These are phyloP conservation scores for Crotophaga sulcirostris DNA, from an alignment of 2,113 vertebrate genomes.

Conservation along the genomic window DNA sequence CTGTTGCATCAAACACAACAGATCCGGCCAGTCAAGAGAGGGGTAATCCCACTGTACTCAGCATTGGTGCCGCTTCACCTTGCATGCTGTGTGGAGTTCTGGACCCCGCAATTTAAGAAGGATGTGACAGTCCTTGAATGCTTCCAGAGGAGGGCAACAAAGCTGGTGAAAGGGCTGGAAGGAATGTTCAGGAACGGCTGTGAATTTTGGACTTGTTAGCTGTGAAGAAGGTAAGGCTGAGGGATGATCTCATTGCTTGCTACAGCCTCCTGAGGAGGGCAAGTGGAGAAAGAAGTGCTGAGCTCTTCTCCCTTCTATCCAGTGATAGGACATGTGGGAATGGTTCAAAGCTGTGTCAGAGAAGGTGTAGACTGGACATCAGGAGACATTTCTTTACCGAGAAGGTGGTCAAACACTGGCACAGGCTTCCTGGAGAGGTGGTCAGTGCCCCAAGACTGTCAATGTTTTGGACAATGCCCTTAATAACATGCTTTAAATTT, in stretches of 20 bases:
- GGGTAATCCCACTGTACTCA: background rate
- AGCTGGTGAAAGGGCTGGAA: background rate
- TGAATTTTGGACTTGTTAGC: background rate
- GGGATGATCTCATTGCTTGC: fast-evolving
- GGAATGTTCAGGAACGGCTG: background rate
- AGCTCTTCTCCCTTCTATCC: background rate
- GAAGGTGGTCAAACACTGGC: background rate
- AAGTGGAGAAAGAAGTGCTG: background rate
- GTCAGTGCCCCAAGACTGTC: background rate
- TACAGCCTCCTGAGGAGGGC: background rate
- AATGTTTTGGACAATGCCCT: background rate
- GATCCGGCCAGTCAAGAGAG: no score
- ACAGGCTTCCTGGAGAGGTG: background rate
- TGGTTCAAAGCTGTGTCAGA: background rate
- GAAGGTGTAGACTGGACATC: background rate
- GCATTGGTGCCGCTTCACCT: background rate
- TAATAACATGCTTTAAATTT: background rate
- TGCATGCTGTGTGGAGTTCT: background rate
- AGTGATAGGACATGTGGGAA: background rate
- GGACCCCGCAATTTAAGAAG: background rate
- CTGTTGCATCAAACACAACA: no score
- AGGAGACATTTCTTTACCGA: fast-evolving
- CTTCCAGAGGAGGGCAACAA: background rate
- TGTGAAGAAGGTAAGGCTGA: background rate
- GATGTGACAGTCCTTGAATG: background rate